Conservation (phyloP, 2,797 vertebrate genomes). For the Mastacembelus armatus region DNA sequence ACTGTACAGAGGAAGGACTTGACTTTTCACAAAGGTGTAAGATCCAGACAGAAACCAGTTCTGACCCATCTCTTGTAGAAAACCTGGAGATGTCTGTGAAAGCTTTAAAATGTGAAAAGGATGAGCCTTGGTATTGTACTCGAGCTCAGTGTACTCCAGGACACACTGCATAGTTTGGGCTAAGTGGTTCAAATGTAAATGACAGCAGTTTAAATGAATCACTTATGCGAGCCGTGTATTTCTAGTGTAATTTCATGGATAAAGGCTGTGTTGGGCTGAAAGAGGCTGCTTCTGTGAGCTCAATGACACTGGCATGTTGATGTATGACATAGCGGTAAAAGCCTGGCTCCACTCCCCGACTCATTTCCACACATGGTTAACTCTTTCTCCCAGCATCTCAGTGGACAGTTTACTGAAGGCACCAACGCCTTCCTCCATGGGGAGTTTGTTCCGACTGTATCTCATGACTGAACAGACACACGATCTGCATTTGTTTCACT, state of each 20-base stretch:
- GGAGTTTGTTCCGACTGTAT: conserved; percentile 58
- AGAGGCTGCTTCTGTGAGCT: conserved; percentile 43
- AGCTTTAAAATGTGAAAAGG: background rate
- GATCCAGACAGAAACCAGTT: too few species aligned
- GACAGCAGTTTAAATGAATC: conserved; percentile 53
- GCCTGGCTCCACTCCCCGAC: conserved; percentile 59
- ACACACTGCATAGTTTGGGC: too few species aligned
- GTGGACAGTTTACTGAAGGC: conserved; percentile 57
- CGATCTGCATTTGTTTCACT: conserved; percentile 4
- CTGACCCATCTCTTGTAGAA: background rate
- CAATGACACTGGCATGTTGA: conserved; percentile 77
- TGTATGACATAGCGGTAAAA: conserved; percentile 69
- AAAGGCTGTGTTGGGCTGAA: conserved; percentile 28
- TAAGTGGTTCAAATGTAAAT: conserved; percentile 47
- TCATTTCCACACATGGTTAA: conserved; percentile 83
- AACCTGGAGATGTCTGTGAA: background rate
- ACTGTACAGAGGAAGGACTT: too few species aligned
- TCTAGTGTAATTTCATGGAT: conserved; percentile 67
- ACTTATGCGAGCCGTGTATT: conserved; percentile 26
- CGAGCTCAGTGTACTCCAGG: background rate
- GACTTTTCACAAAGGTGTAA: too few species aligned
- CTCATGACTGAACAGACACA: conserved; percentile 19
- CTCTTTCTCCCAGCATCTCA: conserved; percentile 57
- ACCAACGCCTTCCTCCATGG: conserved; percentile 38
- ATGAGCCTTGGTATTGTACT: background rate